Conservation (phyloP, 2,113 vertebrate genomes). For the Eurypyga helias region DNA sequence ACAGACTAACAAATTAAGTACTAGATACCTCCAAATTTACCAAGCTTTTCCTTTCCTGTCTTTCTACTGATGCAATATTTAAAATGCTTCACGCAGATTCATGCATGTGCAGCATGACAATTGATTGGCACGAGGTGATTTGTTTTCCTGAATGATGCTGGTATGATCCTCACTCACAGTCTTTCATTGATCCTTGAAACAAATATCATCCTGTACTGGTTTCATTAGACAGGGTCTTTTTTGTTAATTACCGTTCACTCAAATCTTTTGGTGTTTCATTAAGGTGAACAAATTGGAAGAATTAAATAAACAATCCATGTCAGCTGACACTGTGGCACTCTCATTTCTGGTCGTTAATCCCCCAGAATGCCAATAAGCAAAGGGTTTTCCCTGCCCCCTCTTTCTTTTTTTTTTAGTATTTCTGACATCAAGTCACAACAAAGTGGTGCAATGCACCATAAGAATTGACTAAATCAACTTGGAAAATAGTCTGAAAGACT, state of each 20-base stretch:
- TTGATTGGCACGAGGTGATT: slow-evolving; percentile 75
- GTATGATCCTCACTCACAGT: slow-evolving; percentile 75
- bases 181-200: slow-evolving; percentile 84
- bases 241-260: slow-evolving; percentile 90
- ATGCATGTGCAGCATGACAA: slow-evolving; percentile 77
- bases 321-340: slow-evolving; percentile 33
- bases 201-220: slow-evolving; percentile 80
- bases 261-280: slow-evolving; percentile 91
- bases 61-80: slow-evolving; percentile 35
- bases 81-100: slow-evolving; percentile 24
- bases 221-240: slow-evolving; percentile 83
- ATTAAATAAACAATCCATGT: slow-evolving; percentile 83
- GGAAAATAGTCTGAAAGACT: slow-evolving; percentile 62
- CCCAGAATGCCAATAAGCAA: slow-evolving; percentile 37
- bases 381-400: accelerated
- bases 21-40: neutral
- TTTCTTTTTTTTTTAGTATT: neutral
- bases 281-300: slow-evolving; percentile 89
- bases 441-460: slow-evolving; percentile 29
- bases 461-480: slow-evolving; percentile 47
- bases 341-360: slow-evolving; percentile 39
- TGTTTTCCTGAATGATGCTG: slow-evolving; percentile 80
- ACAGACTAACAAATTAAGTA: slow-evolving; percentile 58
- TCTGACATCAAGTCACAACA: slow-evolving; percentile 19
- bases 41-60: neutral